A percentile compares a stretch with the other conserved stretches of the same genome.
phyloP scores from a whole-genome alignment of 2,888 invertebrate genomes.

The Bellardia pandia region DNA sequence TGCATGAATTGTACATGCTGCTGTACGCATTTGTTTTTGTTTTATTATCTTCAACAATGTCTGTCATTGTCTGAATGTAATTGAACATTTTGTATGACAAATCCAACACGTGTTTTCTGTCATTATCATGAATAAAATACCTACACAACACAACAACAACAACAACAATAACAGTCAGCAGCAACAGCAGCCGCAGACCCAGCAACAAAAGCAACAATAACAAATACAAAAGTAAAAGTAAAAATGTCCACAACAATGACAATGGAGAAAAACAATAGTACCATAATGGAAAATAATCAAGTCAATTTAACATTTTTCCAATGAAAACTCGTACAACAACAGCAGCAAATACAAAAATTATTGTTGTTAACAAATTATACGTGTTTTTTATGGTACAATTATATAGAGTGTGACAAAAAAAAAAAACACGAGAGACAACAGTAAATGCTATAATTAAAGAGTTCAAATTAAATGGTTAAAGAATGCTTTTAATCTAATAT shows the following conservation, averaged over 20 bases:
- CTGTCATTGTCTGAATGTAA: constrained; percentile 19
- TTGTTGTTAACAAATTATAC: too few relatives aligned
- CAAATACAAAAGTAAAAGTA: background rate
- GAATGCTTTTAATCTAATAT: too few relatives aligned
- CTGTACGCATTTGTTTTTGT: constrained; percentile 9
- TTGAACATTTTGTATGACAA: constrained; percentile 57
- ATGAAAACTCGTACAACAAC: too few relatives aligned
- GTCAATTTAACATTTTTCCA: too few relatives aligned
- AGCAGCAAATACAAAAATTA: too few relatives aligned
- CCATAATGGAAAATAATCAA: constrained; percentile 4
- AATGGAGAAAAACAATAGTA: constrained; percentile 7
- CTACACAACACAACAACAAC: background rate
- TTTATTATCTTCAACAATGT: constrained; percentile 7
- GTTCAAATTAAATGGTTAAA: too few relatives aligned
- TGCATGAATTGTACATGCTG: background rate
- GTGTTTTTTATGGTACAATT: too few relatives aligned
- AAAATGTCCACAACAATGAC: background rate
- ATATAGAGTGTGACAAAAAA: too few relatives aligned
- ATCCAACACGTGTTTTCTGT: constrained; percentile 69
- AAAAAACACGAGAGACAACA: too few relatives aligned
- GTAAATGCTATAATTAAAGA: too few relatives aligned
- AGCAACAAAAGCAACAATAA: background rate
- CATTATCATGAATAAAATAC: constrained; percentile 29
- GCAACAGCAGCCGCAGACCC: background rate
- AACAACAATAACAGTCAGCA: constrained; percentile 2